Percentiles rank a stretch among this genome's conserved stretches.
phyloP scores from a whole-genome alignment of 2,797 vertebrate species.

The Xyrichtys novacula region DNA sequence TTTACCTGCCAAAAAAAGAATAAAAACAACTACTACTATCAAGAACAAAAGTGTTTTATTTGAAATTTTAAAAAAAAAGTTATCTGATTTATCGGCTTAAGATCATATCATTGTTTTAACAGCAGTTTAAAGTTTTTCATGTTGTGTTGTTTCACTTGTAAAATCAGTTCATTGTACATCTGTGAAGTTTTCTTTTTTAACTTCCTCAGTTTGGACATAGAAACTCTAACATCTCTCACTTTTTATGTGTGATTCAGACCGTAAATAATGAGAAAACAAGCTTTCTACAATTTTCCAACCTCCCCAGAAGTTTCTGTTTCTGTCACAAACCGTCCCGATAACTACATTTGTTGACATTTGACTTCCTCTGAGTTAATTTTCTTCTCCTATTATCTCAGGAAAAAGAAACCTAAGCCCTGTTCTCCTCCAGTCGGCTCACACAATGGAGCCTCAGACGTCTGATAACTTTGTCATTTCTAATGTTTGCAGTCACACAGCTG shows the following conservation, averaged over 20 bases:
- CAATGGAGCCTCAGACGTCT: slow-evolving; percentile 20
- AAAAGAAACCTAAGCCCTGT: slow-evolving; percentile 40
- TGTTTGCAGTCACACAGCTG: slow-evolving; percentile 36
- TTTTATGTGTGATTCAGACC: slow-evolving; percentile 6
- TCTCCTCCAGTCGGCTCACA: slow-evolving; percentile 27
- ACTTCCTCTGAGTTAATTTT: slow-evolving; percentile 54
- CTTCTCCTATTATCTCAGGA: slow-evolving; percentile 47
- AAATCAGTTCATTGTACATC: too few species aligned
- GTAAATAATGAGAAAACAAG: slow-evolving; percentile 20
- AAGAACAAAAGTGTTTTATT: too few species aligned
- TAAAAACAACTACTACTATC: too few species aligned
- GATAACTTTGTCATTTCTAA: slow-evolving; percentile 61
- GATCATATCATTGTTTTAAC: too few species aligned
- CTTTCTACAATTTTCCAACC: slow-evolving; percentile 23
- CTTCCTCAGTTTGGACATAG: not conserved
- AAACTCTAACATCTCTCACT: not conserved
- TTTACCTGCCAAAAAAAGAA: too few species aligned
- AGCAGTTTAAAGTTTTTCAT: too few species aligned
- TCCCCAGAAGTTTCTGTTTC: slow-evolving; percentile 26
- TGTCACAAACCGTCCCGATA: slow-evolving; percentile 24
- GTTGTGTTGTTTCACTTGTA: too few species aligned
- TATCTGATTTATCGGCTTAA: too few species aligned
- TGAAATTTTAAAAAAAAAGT: too few species aligned
- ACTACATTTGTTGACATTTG: slow-evolving; percentile 51
- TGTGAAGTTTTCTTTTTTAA: not conserved